These are phyloP conservation scores for Cryptoprocta ferox DNA, from an alignment of 2,797 vertebrate species.

Conservation along the genomic window DNA sequence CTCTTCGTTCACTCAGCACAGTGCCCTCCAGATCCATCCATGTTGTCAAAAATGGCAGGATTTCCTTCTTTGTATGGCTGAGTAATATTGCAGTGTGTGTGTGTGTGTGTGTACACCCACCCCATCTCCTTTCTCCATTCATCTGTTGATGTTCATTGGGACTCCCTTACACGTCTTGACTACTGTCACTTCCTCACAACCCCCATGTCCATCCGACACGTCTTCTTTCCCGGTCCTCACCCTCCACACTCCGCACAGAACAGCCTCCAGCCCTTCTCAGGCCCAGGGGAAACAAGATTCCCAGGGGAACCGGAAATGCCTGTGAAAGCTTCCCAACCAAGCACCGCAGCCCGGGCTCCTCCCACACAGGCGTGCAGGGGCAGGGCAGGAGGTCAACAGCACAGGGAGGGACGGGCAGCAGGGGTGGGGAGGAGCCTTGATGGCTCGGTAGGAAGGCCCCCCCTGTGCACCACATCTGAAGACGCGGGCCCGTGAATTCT, in stretches of 20 bases:
- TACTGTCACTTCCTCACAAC: neutral
- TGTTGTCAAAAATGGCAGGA: neutral
- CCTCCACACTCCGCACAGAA: neutral
- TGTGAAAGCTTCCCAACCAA: neutral
- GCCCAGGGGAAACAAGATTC: neutral
- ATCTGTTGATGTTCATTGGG: neutral
- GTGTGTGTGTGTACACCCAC: too few relatives aligned
- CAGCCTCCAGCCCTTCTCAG: too few relatives aligned
- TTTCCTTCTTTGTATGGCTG: neutral
- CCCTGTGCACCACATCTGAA: neutral
- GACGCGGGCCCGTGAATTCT: neutral
- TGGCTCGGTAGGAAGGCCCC: neutral
- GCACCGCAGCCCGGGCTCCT: neutral
- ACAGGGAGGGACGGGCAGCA: accelerated
- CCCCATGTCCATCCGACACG: accelerated
- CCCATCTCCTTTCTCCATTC: neutral
- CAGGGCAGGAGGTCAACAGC: accelerated
- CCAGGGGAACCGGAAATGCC: neutral
- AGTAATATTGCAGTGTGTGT: neutral
- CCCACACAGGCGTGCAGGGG: accelerated
- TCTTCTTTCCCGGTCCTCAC: neutral
- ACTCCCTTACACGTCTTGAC: neutral
- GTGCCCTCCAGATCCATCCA: neutral
- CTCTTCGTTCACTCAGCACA: neutral
- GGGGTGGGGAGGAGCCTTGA: neutral